Evolutionary conservation across 2,888 invertebrate species (phyloP).

Genomic region (Tillus elongatus): DNA sequence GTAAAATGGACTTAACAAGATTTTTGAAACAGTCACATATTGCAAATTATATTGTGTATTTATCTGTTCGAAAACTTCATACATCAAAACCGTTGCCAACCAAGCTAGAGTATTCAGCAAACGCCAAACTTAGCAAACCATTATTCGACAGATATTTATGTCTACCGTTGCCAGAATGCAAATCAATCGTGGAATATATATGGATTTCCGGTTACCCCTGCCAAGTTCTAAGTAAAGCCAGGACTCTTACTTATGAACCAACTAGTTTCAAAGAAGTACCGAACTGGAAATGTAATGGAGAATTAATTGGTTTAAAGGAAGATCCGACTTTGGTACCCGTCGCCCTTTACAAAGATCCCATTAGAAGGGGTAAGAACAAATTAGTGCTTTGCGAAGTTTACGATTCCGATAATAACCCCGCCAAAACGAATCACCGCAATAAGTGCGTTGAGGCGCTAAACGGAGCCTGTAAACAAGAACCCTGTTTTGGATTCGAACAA

Average conservation of each 20-base stretch:
- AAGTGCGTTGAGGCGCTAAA: conserved; percentile 46
- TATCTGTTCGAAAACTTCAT: not conserved
- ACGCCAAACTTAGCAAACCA: not conserved
- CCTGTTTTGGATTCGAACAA: conserved; percentile 70
- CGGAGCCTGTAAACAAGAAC: conserved; percentile 53
- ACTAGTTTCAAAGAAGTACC: not conserved
- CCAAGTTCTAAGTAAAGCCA: not conserved
- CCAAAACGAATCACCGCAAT: conserved; percentile 15
- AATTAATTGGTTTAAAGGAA: not conserved
- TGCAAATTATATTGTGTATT: no score
- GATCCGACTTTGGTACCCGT: conserved; percentile 70
- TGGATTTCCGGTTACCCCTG: no score
- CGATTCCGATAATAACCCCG: conserved; percentile 51
- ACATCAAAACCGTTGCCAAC: not conserved
- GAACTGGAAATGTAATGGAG: not conserved
- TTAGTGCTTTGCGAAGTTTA: conserved; percentile 72
- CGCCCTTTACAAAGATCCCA: conserved; percentile 72
- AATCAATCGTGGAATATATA: not conserved
- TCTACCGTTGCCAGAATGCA: not conserved
- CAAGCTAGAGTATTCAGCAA: not conserved
- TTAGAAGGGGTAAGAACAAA: conserved; percentile 63
- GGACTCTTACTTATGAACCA: not conserved
- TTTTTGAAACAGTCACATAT: no score
- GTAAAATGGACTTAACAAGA: not conserved
- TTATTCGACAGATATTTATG: not conserved